Evolutionary conservation across 1,140 invertebrate genomes (phyloP), one percentile per base, ranked within the genome.

Genomic region (Drosophila albomicans): DNA sequence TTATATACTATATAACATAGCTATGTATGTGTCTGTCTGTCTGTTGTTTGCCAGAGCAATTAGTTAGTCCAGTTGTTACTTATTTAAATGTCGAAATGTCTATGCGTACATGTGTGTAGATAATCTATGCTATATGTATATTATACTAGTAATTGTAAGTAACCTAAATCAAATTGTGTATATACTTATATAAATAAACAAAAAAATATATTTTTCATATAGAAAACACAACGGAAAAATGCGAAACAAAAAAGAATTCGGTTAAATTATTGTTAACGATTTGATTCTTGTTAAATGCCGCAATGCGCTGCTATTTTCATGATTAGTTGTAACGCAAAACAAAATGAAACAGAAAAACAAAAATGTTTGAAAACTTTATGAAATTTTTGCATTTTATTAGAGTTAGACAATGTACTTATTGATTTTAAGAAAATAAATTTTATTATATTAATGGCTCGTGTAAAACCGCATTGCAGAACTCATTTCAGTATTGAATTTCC

Each of bases 341-440:
- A 32, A 32, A 32, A 8, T 20, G 20, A 5, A 32, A 32, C 1
- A 5, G 5, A 32, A 32, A 32, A 32, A 32, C 1, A 71, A 45
- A 64, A 69, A 46, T 77, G 75, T 75, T 69, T 63, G 35, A 54
- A 38, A 67, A 67, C 30, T 58, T 59, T 67, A 35, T 41, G 70
- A 73, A 59, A 71, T 64, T 64, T 65, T 65, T 75, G 82, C 82
- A 87, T 87, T 87, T 88, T 74, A 87, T 68, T 79, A 80, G 68
- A 65, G 38, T 63, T 63, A 68, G 70, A 71, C 66, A 75, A 71
- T 80, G 80, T 88, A 88, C 73, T 80, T 88, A 84, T 80, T 87
- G 61, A 75, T 70, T 79, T 71, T 69, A 78, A 62, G 70, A 43
- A 43, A 69, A 61, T 61, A 78, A 74, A 74, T 78, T 71, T 62